phyloP scores from a whole-genome alignment of 2,797 vertebrate genomes.

The Chaetophractus vellerosus region DNA sequence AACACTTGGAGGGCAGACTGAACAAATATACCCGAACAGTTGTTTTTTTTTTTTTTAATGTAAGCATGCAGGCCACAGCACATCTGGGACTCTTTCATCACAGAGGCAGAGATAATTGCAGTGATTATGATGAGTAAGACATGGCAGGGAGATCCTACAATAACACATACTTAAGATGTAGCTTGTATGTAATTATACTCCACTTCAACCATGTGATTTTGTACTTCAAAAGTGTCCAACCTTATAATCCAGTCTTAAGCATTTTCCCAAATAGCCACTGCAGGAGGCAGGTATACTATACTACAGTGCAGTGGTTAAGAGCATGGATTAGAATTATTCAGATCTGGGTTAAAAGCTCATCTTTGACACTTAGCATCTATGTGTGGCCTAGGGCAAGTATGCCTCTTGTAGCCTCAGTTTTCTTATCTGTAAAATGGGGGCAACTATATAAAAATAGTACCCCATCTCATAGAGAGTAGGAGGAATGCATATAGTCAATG shows the following conservation, averaged over 20 bases:
- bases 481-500: not conserved
- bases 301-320: not conserved
- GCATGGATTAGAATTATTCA: not conserved
- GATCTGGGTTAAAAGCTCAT: constrained; percentile 13
- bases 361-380: constrained; percentile 4
- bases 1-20: constrained; percentile 45
- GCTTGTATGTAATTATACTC: constrained; percentile 80
- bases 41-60: constrained; percentile 1
- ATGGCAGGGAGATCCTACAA: constrained; percentile 38
- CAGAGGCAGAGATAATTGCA: constrained; percentile 53
- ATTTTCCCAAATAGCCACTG: constrained; percentile 59
- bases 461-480: not conserved
- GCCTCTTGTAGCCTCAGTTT: not conserved
- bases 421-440: constrained; percentile 43
- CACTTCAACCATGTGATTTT: constrained; percentile 66
- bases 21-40: not conserved
- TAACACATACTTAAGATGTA: constrained; percentile 75
- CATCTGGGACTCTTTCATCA: constrained; percentile 61
- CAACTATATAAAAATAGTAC: not conserved
- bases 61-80: not conserved
- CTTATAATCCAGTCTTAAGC: constrained; percentile 74
- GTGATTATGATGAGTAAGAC: constrained; percentile 68
- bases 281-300: not conserved
- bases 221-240: constrained; percentile 76
- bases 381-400: not conserved